Evolutionary conservation across 2,113 vertebrate species (phyloP).

Genomic region (Zeus faber): DNA sequence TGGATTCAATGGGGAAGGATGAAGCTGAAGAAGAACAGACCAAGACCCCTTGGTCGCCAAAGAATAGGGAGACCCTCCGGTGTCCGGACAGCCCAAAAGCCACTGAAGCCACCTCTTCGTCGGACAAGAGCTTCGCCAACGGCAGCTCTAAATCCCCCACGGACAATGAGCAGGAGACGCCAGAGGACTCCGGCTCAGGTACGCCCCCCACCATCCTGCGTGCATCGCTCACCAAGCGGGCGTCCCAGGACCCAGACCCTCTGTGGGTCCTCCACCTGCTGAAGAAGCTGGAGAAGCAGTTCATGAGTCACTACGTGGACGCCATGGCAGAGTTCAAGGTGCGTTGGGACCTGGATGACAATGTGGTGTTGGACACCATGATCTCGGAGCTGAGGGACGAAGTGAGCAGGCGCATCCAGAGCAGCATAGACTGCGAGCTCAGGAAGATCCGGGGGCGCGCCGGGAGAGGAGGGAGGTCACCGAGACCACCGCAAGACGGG

Average conservation of each 20-base stretch:
- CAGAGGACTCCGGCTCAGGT: slow-evolving; percentile 29
- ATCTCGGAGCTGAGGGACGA: slow-evolving; percentile 81
- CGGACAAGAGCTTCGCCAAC: slow-evolving; percentile 46
- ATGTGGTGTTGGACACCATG: slow-evolving; percentile 76
- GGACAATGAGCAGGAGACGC: slow-evolving; percentile 34
- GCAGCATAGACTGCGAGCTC: slow-evolving; percentile 76
- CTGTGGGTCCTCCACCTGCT: slow-evolving; percentile 80
- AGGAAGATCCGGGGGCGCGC: slow-evolving; percentile 74
- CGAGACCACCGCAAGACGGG: slow-evolving; percentile 36
- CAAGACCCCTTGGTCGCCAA: slow-evolving; percentile 6
- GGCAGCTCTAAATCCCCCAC: slow-evolving; percentile 58
- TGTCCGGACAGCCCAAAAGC: slow-evolving; percentile 37
- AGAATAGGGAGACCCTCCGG: slow-evolving; percentile 9
- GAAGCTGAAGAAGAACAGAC: slow-evolving; percentile 1
- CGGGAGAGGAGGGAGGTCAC: slow-evolving; percentile 29
- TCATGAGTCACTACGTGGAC: slow-evolving; percentile 80
- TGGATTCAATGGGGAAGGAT: slow-evolving; percentile 6
- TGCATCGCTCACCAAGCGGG: slow-evolving; percentile 33
- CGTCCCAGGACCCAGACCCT: slow-evolving; percentile 69
- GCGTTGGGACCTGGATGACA: slow-evolving; percentile 81
- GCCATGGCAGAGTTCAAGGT: slow-evolving; percentile 79
- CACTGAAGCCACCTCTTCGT: slow-evolving; percentile 37
- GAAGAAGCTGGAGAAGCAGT: slow-evolving; percentile 83
- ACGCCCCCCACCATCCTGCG: slow-evolving; percentile 31
- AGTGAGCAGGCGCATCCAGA: slow-evolving; percentile 77